Evolutionary conservation across 2,113 vertebrate species (phyloP), one percentile per base, ranked within the genome.

Genomic region (Hucho hucho): DNA sequence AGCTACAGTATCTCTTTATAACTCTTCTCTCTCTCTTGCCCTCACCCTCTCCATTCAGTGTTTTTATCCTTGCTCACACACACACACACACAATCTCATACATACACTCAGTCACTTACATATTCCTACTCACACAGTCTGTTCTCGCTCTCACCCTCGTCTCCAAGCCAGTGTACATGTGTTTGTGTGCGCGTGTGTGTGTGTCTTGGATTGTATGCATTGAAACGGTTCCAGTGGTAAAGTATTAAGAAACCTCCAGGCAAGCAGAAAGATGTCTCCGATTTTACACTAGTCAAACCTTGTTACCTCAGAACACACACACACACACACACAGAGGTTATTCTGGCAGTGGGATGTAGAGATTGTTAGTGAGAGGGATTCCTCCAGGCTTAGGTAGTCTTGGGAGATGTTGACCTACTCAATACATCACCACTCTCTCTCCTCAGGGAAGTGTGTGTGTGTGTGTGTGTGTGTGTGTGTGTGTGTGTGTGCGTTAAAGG

Each of bases 191-290:
- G 29, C 6, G 29, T 32, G 29, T 86, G 83, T 74, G 72, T 73
- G 49, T 74, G 7, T 46, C 79, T 77, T 76, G 80, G 75, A 65
- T 88, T 90, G 83, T 83, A 24, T 83, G 77, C 69, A 76, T 83
- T 89, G 81, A 81, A 83, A 86, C 69, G 22, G 74, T 81, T 89
- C 83, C 88, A 91, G 79, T 69, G 72, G 78, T 32, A 79, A 66
- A 74, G 74, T 78, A 80, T 89, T 68, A 64, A 79, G 37, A 74
- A 89, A 80, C 28, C 58, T 59, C 76, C 37, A 64, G 2, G 70
- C 69, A 72, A 80, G 87, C 79, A 86, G 49, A 85, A 83, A 64
- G 69, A 64, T 16, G 24, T 78, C 81, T 78, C 78, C 70, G 69
- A 69, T 74, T 80, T 76, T 73, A 75, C 49, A 68, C 53, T 26